phyloP scores from a whole-genome alignment of 1,140 invertebrate genomes.

The Rhyzopertha dominica region DNA sequence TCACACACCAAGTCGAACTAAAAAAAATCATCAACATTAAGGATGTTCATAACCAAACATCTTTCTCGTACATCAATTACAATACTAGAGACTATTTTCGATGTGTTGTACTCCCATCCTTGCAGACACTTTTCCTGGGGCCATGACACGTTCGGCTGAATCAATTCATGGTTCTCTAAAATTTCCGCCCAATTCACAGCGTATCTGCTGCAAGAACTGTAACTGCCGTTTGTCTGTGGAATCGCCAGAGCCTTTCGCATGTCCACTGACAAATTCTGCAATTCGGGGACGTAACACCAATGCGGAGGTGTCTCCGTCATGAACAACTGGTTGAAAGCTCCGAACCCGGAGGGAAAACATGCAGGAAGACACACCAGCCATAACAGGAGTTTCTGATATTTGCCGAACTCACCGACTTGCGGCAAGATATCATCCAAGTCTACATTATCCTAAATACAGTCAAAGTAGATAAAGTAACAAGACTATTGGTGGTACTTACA shows the following conservation, averaged over 20 bases:
- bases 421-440: constrained; percentile 77
- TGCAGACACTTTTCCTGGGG: constrained; percentile 60
- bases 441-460: constrained; percentile 43
- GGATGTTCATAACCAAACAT: background rate
- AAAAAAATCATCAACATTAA: constrained; percentile 33
- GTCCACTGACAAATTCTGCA: constrained; percentile 53
- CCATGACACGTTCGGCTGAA: constrained; percentile 53
- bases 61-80: constrained; percentile 65
- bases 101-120: constrained; percentile 74
- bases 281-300: constrained; percentile 68
- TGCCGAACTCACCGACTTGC: constrained; percentile 77
- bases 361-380: constrained; percentile 81
- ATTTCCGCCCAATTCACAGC: constrained; percentile 65
- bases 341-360: constrained; percentile 80
- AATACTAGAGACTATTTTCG: constrained; percentile 64
- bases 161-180: constrained; percentile 35
- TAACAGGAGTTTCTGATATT: constrained; percentile 79
- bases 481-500: too few relatives aligned
- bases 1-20: constrained; percentile 82
- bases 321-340: constrained; percentile 82
- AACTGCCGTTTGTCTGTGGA: constrained; percentile 51
- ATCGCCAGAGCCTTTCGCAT: constrained; percentile 60
- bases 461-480: too few relatives aligned
- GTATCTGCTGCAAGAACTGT: constrained; percentile 60
- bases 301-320: constrained; percentile 74